A percentile compares a stretch with the other conserved stretches of the same genome.
phyloP scores from a whole-genome alignment of 2,888 invertebrate species.

The Nymphalis polychloros region DNA sequence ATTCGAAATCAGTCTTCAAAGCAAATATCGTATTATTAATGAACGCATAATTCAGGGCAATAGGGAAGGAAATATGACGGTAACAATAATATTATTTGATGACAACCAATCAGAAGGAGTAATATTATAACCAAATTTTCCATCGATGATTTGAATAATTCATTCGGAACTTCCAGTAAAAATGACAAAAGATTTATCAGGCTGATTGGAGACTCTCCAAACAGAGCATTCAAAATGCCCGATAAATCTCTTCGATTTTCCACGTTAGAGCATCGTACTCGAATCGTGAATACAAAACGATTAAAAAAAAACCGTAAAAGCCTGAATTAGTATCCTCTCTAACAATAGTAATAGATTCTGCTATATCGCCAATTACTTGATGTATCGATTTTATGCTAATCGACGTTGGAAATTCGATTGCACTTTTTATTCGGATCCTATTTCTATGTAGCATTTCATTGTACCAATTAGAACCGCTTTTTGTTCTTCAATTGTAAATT shows the following conservation, averaged over 20 bases:
- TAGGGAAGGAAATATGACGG: neutral
- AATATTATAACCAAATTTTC: conserved; percentile 9
- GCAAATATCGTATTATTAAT: too few relatives aligned
- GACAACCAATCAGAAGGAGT: neutral
- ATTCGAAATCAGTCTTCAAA: too few relatives aligned
- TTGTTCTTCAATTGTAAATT: neutral
- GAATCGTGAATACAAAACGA: conserved; percentile 23
- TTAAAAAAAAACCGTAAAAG: conserved; percentile 21
- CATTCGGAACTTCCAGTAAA: conserved; percentile 24
- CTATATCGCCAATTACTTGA: conserved; percentile 40
- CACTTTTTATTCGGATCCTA: conserved; percentile 22
- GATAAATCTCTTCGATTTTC: conserved; percentile 31
- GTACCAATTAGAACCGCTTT: conserved; percentile 18
- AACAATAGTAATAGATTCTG: conserved; percentile 42
- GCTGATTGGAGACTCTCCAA: conserved; percentile 26
- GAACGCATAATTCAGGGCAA: neutral
- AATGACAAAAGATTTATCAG: conserved; percentile 30
- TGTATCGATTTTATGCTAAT: conserved; percentile 37
- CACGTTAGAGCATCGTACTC: conserved; percentile 28
- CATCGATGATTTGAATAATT: conserved; percentile 22
- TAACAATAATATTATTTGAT: conserved; percentile 5
- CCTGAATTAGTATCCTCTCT: conserved; percentile 36
- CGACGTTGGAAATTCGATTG: conserved; percentile 23
- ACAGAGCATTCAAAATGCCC: conserved; percentile 16
- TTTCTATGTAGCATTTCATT: conserved; percentile 28